phyloP scores from a whole-genome alignment of 2,113 vertebrate species.

The Eretmochelys imbricata region DNA sequence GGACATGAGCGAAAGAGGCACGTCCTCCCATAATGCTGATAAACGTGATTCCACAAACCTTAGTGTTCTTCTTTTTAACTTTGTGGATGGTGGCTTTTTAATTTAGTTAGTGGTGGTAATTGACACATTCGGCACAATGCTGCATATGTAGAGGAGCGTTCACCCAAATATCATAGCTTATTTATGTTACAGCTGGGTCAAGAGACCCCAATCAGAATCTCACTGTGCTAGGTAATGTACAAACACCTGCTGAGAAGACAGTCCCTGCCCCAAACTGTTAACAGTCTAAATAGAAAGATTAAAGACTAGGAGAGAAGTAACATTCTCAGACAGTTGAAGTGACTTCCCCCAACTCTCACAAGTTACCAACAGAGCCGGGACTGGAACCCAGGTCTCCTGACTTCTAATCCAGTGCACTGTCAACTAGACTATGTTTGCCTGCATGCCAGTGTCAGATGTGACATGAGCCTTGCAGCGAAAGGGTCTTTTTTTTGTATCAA shows the following conservation, averaged over 20 bases:
- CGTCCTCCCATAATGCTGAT: not conserved
- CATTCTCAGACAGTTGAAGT: accelerated
- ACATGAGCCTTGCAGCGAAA: not conserved
- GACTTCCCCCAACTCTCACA: not conserved
- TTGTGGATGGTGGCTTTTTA: not conserved
- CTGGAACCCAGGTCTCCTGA: not conserved
- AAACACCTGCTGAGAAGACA: accelerated
- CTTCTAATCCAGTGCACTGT: not conserved
- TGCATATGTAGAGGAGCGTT: not conserved
- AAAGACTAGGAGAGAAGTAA: not conserved
- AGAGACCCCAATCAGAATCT: not conserved
- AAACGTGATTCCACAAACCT: not conserved
- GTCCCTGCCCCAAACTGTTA: too few species aligned
- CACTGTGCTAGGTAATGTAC: accelerated
- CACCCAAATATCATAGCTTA: not conserved
- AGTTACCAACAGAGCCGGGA: not conserved
- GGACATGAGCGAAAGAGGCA: not conserved
- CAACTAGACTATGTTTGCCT: not conserved
- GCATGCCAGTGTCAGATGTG: not conserved
- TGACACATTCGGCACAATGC: not conserved
- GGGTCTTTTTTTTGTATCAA: accelerated
- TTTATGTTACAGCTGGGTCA: not conserved
- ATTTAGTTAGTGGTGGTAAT: not conserved
- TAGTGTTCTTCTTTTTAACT: not conserved
- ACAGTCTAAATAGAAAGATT: accelerated